Base-by-base conservation (phyloP, 2,797 vertebrate species). In the Ptychobarbus kaznakovi region DNA sequence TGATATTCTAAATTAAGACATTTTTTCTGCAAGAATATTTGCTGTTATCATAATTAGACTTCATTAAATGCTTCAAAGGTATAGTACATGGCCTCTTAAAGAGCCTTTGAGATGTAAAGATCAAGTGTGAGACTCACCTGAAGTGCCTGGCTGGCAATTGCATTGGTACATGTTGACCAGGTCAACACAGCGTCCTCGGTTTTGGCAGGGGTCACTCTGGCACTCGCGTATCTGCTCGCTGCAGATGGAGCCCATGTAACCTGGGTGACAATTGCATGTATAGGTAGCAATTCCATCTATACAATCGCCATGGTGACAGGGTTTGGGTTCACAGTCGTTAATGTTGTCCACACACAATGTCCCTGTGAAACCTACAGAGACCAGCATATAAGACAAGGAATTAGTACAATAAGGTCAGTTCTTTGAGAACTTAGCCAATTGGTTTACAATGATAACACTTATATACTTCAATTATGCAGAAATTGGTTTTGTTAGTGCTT, bases 231-330 rank as follows among this genome's bases (percentile, higher is more conserved):
- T 95, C 93, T 97, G 97, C 91, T 96, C 95, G 0, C 96, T 97
- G 91, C 98, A 99, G 86, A 97, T 97, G 89, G 93, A 93, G 1
- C 98, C 97, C 28, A 95, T 97, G 93, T 97, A 99, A 13, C 98
- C 98, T 0, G 95, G 94, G 1, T 89, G 66, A 90, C 98, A 99
- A 63, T 97, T 88, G 66, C 98, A 99, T 0, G 93, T 96, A 92
- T 92, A 99, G 0, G 95, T 97, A 80, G 97, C 97, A 0, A 98
- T 98, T 77, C 96, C 96, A 0, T 99, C 98, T 76, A 94, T 95
- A 88, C 98, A 99, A 12, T 91, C 89, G 22, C 98, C 98, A 0
- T 97, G 94, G 91, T 98, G 97, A 89, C 98, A 99, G 0, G 97
- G 98, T 58, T 97, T 95, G 0, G 97, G 97, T 56, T 94, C 87